phyloP scores from a whole-genome alignment of 2,113 vertebrate species.

The Ophthalmolycus amberensis region DNA sequence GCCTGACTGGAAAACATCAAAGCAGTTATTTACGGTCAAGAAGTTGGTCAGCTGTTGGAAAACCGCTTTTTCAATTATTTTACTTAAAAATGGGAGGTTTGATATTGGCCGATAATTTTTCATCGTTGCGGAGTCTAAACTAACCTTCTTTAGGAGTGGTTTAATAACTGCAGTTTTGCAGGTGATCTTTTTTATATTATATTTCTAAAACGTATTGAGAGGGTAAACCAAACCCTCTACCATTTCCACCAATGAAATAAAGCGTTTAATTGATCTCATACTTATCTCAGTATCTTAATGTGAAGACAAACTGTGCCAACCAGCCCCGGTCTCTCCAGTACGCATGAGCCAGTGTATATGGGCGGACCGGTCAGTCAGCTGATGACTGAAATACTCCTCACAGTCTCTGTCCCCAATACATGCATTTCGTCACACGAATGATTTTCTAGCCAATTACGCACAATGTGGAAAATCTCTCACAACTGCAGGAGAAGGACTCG shows the following conservation, averaged over 20 bases:
- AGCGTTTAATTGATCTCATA: neutral
- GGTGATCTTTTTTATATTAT: neutral
- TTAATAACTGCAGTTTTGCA: no score
- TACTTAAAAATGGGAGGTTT: no score
- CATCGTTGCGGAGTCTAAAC: no score
- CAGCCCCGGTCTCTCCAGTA: slow-evolving; percentile 14
- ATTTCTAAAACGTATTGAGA: neutral
- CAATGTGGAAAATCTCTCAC: slow-evolving; percentile 64
- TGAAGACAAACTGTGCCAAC: slow-evolving; percentile 17
- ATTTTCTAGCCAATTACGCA: slow-evolving; percentile 65
- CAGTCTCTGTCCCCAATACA: slow-evolving; percentile 54
- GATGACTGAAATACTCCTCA: slow-evolving; percentile 63
- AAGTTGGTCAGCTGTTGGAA: no score
- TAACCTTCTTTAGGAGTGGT: no score
- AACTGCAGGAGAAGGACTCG: slow-evolving; percentile 35
- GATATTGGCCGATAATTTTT: no score
- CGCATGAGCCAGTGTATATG: slow-evolving; percentile 37
- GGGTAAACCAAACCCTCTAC: neutral
- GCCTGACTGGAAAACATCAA: no score
- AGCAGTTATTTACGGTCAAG: no score
- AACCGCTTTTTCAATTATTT: no score
- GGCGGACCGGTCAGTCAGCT: slow-evolving; percentile 73
- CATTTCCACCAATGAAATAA: neutral
- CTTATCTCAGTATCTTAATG: slow-evolving; percentile 6
- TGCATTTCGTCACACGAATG: slow-evolving; percentile 52